Conservation (phyloP, 2,113 vertebrate genomes). For the Drymodes brunneopygia region DNA sequence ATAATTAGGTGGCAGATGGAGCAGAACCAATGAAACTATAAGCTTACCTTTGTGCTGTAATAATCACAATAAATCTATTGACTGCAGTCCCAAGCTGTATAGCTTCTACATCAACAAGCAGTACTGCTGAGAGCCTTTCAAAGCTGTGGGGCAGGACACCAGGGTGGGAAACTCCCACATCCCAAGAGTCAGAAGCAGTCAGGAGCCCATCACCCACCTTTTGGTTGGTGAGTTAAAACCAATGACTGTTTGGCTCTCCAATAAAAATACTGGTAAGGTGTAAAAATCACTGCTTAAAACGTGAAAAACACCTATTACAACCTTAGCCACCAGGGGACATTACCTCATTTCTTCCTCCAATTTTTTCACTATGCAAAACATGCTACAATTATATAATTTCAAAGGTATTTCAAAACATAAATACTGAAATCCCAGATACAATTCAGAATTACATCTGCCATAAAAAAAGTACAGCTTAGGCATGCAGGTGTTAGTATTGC, state of each 20-base stretch:
- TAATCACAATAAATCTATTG: not conserved
- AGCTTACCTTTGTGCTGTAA: not conserved
- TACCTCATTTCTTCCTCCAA: not conserved
- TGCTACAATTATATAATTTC: not conserved
- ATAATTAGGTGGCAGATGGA: not conserved
- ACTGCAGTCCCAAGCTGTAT: not conserved
- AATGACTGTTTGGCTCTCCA: not conserved
- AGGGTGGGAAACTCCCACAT: not conserved
- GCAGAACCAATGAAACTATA: not conserved
- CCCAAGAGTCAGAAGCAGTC: not conserved
- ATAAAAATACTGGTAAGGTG: not conserved
- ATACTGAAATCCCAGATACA: not conserved
- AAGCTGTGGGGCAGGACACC: not conserved
- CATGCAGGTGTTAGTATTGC: not conserved
- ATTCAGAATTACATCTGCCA: not conserved
- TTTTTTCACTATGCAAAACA: not conserved
- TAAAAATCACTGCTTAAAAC: not conserved
- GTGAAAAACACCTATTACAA: not conserved
- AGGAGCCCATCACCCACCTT: not conserved
- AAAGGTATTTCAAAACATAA: not conserved
- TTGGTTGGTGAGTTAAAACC: not conserved
- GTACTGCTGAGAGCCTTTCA: not conserved
- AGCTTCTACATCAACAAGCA: not conserved
- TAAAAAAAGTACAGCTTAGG: not conserved
- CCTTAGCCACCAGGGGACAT: constrained; percentile 2